Base-by-base conservation (phyloP, 1,140 invertebrate species). In the Drosophila athabasca region DNA sequence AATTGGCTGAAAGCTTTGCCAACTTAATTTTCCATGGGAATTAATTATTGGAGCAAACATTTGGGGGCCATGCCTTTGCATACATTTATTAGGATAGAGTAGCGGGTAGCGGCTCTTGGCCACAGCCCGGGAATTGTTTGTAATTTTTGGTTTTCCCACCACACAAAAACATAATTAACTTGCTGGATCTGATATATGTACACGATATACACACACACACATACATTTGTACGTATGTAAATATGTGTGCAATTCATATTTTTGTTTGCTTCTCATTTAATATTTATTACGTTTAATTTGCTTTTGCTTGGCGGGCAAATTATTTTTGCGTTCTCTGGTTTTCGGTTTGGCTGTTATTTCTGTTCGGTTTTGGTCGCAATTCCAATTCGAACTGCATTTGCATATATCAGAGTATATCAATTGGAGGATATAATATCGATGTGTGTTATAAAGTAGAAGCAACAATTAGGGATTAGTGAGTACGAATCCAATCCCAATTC, bases 111-210 rank as follows among this genome's bases (percentile, higher is more conserved):
- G 50, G 17, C 58, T 52, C 29, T 17, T 24, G 29, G 52, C 78
- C 52, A 15, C 52, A 39, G 26, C 29, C 9, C n/a, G 45, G 15
- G 19, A 62, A 61, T 57, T 57, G 69, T 61, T 43, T 45, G 57
- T 58, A 57, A 53, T 68, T 65, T 65, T 65, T 39, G 26, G 64
- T 35, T 58, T 35, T 35, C 45, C 26, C 17, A 19, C 24, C 24
- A 45, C 45, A 53, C 44, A 67, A 59, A 53, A 74, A 74, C 64
- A 75, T 70, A 69, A 70, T 70, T 70, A 70, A 70, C 65, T 70
- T 35, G 50, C 45, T 69, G 52, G 35, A 69, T 58, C 45, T 48
- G 57, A 62, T 62, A 41, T 17, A 49, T 13, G 17, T 19, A 19
- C 17, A 19, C 17, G 17, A 0, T 31, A 62, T 3, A 66, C 31